These are phyloP conservation scores for Xenopus tropicalis DNA, from an alignment of 2,113 vertebrate species.

Conservation along the genomic window DNA sequence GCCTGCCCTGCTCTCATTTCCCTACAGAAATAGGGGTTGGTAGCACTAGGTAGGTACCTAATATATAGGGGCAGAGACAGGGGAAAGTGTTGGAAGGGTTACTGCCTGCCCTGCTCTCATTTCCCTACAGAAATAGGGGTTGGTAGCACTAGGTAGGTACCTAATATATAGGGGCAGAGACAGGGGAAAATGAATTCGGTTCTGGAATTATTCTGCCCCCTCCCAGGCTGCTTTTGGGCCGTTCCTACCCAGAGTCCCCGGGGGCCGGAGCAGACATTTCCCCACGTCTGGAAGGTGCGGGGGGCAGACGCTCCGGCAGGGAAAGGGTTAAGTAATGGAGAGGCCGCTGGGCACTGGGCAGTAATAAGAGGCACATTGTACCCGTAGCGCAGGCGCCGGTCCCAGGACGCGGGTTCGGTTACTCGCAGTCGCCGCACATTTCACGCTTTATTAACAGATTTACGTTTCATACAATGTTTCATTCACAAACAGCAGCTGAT, in stretches of 20 bases:
- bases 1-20: no score
- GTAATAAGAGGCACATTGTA: conserved; percentile 30
- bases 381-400: conserved; percentile 15
- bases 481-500: background rate
- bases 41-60: no score
- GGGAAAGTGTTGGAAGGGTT: no score
- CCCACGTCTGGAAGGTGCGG: conserved; percentile 50
- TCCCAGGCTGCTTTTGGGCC: background rate
- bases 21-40: no score
- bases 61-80: no score
- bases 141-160: no score
- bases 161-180: no score
- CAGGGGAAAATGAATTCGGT: no score
- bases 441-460: conserved; percentile 24
- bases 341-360: conserved; percentile 4
- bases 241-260: background rate
- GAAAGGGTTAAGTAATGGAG: conserved; percentile 10
- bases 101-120: no score
- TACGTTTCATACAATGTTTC: conserved; percentile 14
- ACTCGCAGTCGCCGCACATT: conserved; percentile 7
- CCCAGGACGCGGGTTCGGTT: conserved; percentile 15
- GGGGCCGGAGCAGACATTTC: conserved; percentile 2
- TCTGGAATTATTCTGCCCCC: conserved; percentile 19
- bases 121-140: no score
- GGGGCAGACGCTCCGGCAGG: conserved; percentile 47